These are phyloP conservation scores for Sciaenops ocellatus DNA, from an alignment of 2,797 vertebrate species.

Conservation along the genomic window DNA sequence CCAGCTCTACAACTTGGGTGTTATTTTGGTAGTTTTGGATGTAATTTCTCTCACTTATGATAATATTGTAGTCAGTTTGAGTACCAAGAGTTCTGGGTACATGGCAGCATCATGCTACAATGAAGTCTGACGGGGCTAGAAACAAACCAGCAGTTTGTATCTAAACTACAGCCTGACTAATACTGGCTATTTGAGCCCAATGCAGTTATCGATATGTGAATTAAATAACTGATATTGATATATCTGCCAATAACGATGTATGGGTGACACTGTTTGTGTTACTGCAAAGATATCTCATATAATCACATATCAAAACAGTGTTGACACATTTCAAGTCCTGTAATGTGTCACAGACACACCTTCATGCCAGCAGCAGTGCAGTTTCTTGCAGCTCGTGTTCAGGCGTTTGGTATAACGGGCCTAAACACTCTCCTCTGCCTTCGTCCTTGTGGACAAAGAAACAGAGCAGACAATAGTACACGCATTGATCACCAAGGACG, in stretches of 20 bases:
- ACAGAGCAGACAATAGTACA: slow-evolving; percentile 74
- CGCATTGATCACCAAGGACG: slow-evolving; percentile 81
- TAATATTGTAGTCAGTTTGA: background rate
- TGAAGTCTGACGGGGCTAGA: background rate
- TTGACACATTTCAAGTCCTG: too few species aligned
- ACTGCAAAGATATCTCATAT: too few species aligned
- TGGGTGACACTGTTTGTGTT: too few species aligned
- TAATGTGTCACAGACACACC: background rate
- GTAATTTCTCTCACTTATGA: background rate
- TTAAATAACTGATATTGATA: background rate
- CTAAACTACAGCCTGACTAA: background rate
- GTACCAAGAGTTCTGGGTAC: background rate
- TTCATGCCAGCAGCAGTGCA: background rate
- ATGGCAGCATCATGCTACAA: background rate
- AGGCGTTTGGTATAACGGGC: slow-evolving; percentile 19
- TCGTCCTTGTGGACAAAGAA: slow-evolving; percentile 78
- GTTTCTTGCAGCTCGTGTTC: slow-evolving; percentile 27
- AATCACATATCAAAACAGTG: too few species aligned
- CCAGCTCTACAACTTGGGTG: background rate
- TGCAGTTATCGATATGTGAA: too few species aligned
- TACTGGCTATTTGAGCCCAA: background rate
- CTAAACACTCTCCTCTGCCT: slow-evolving; percentile 54
- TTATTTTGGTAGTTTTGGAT: background rate
- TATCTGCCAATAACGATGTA: too few species aligned
- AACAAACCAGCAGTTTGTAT: background rate